phyloP scores from a whole-genome alignment of 2,888 invertebrate genomes.

The Ischnus inquisitorius region DNA sequence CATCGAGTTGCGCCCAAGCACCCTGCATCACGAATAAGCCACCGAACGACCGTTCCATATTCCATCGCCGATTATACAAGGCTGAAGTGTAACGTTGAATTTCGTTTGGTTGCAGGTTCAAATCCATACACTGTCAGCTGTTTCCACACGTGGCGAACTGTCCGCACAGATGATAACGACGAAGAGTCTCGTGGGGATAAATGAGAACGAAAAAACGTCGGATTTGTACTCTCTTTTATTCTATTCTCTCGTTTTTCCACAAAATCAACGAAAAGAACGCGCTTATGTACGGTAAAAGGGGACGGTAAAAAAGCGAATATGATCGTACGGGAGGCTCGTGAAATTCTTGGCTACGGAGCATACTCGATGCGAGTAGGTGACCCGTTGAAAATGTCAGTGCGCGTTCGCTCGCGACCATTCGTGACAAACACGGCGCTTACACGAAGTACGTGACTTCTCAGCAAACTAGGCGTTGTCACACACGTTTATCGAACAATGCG shows the following conservation, averaged over 20 bases:
- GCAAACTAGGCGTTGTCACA: neutral
- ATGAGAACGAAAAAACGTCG: constrained; percentile 39
- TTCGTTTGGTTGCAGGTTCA: constrained; percentile 89
- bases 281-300: constrained; percentile 5
- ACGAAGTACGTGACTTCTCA: constrained; percentile 35
- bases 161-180: constrained; percentile 86
- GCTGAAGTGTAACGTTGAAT: constrained; percentile 34
- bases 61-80: too few species aligned
- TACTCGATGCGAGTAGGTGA: constrained; percentile 29
- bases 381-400: constrained; percentile 11
- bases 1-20: too few species aligned
- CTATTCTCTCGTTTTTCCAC: too few species aligned
- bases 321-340: constrained; percentile 40
- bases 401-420: neutral
- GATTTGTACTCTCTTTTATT: constrained; percentile 11
- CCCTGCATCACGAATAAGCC: too few species aligned
- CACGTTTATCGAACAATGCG: neutral
- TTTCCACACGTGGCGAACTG: constrained; percentile 95
- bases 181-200: constrained; percentile 11
- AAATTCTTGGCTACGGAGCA: neutral
- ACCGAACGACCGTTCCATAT: too few species aligned
- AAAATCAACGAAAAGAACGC: neutral
- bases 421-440: neutral
- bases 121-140: constrained; percentile 95
- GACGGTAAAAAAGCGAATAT: neutral